These are phyloP conservation scores for Drosophila bifasciata DNA, from an alignment of 1,140 invertebrate species.

Conservation along the genomic window DNA sequence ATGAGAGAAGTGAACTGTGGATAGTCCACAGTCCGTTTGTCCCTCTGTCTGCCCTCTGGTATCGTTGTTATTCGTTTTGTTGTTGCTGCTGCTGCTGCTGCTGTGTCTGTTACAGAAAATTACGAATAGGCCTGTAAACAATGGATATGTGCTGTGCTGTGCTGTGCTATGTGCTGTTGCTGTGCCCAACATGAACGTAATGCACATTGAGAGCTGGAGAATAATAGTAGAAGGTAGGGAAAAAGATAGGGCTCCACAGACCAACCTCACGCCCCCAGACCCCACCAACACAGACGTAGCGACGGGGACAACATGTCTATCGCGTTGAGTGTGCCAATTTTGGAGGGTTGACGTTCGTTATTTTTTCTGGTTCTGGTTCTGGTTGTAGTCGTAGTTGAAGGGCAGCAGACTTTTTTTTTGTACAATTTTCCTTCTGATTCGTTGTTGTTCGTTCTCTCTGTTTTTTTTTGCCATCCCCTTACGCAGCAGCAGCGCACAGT, in stretches of 20 bases:
- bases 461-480: slow-evolving; percentile 5
- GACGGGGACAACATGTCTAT: slow-evolving; percentile 39
- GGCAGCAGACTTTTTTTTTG: slow-evolving; percentile 34
- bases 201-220: slow-evolving; percentile 42
- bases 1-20: no score
- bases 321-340: slow-evolving; percentile 66
- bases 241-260: slow-evolving; percentile 9
- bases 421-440: slow-evolving; percentile 13
- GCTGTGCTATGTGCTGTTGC: no score
- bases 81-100: slow-evolving; percentile 26
- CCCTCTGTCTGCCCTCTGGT: neutral
- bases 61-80: no score
- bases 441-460: slow-evolving; percentile 7
- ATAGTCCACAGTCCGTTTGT: slow-evolving; percentile 15
- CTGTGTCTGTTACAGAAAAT: slow-evolving; percentile 64
- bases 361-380: slow-evolving; percentile 9
- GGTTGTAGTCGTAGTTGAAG: slow-evolving; percentile 45
- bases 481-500: slow-evolving; percentile 24
- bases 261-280: neutral
- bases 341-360: slow-evolving; percentile 19
- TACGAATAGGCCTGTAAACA: slow-evolving; percentile 62
- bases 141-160: slow-evolving; percentile 37
- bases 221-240: slow-evolving; percentile 5
- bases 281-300: neutral
- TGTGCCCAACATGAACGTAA: slow-evolving; percentile 54